Conservation (phyloP, 2,113 vertebrate genomes). For the Eretmodus cyanostictus region DNA sequence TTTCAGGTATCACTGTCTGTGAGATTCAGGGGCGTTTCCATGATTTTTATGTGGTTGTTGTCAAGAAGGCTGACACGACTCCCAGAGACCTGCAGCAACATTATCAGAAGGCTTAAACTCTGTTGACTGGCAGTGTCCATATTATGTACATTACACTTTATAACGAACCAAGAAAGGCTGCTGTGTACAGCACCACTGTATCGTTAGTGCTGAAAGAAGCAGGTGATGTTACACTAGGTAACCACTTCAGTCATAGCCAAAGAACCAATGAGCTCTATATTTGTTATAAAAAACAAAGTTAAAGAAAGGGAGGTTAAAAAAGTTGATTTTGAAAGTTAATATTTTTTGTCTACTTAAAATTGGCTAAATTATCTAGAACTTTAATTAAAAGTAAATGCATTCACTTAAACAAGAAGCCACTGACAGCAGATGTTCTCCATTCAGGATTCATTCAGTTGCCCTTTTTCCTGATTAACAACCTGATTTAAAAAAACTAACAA, state of each 20-base stretch:
- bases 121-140: not conserved
- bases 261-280: not conserved
- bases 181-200: not conserved
- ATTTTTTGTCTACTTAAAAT: not conserved
- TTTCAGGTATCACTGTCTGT: not conserved
- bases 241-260: not conserved
- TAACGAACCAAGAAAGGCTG: not conserved
- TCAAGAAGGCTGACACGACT: not conserved
- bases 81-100: not conserved
- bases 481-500: not conserved
- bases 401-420: not conserved
- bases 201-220: slow-evolving; percentile 52
- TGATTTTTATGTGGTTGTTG: not conserved
- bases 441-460: not conserved
- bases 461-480: not conserved
- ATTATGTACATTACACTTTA: not conserved
- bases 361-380: not conserved
- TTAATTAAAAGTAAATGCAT: not conserved
- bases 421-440: not conserved
- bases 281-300: not conserved
- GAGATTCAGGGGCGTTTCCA: not conserved
- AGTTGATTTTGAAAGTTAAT: not conserved
- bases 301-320: not conserved
- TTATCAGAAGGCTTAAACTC: not conserved
- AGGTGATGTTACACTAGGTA: not conserved